Percentiles rank a stretch among this genome's conserved stretches.
phyloP scores from a whole-genome alignment of 1,140 invertebrate species.

The Drosophila micromelanica region DNA sequence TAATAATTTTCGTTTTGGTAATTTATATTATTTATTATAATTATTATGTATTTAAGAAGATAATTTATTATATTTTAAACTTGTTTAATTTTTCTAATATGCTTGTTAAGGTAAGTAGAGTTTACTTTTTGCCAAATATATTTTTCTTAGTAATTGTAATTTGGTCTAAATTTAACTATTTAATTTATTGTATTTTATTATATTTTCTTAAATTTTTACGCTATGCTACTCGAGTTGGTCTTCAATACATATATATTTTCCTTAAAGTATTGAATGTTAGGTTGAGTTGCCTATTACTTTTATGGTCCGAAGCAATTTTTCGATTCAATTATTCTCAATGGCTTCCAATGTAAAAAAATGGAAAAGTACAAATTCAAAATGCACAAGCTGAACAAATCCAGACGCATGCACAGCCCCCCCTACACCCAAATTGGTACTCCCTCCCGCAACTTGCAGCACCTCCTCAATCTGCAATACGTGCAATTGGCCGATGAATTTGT shows the following conservation, averaged over 20 bases:
- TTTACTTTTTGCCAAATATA: too few relatives aligned
- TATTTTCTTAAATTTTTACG: too few relatives aligned
- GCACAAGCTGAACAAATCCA: constrained; percentile 41
- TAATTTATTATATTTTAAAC: too few relatives aligned
- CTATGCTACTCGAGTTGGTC: too few relatives aligned
- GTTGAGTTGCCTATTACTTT: constrained; percentile 39
- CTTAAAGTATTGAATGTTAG: constrained; percentile 18
- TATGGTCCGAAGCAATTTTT: constrained; percentile 60
- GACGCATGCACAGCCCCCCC: background rate
- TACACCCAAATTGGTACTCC: constrained; percentile 1
- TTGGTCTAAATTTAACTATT: too few relatives aligned
- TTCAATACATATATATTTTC: background rate
- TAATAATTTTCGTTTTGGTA: too few relatives aligned
- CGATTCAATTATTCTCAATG: constrained; percentile 71
- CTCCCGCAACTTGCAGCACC: background rate
- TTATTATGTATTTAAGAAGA: too few relatives aligned
- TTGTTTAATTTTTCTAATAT: too few relatives aligned
- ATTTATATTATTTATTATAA: too few relatives aligned
- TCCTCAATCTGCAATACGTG: constrained; percentile 48
- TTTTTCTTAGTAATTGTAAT: too few relatives aligned
- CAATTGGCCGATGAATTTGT: constrained; percentile 66
- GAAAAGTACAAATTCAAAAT: constrained; percentile 54
- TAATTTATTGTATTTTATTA: too few relatives aligned
- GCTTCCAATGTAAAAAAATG: constrained; percentile 34
- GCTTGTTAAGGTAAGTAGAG: too few relatives aligned